These are phyloP conservation scores for Eupithecia centaureata DNA, from an alignment of 2,888 invertebrate genomes.

Conservation along the genomic window DNA sequence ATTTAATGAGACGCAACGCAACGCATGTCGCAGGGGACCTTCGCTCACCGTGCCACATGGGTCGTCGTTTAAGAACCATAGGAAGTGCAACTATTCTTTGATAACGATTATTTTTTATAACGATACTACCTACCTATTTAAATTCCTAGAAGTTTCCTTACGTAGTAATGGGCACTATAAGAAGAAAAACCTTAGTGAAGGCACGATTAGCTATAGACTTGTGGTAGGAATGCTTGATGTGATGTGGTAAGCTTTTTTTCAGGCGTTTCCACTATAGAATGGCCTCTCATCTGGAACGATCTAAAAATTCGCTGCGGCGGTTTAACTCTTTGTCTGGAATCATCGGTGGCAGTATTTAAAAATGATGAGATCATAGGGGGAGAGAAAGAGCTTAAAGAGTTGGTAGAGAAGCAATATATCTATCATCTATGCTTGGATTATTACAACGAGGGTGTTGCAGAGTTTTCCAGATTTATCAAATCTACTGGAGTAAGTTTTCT, in stretches of 20 bases:
- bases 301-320: constrained; percentile 73
- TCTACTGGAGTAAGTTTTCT: constrained; percentile 67
- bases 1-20: too few species aligned
- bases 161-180: too few species aligned
- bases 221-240: too few species aligned
- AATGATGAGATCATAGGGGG: constrained; percentile 82
- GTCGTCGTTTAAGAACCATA: too few species aligned
- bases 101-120: too few species aligned
- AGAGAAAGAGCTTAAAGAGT: constrained; percentile 72
- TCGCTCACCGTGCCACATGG: too few species aligned
- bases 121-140: too few species aligned
- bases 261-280: constrained; percentile 72
- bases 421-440: constrained; percentile 76
- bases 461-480: constrained; percentile 71
- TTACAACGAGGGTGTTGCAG: constrained; percentile 66
- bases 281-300: constrained; percentile 66
- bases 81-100: too few species aligned
- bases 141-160: too few species aligned
- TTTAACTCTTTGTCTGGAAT: constrained; percentile 70
- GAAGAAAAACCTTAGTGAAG: too few species aligned
- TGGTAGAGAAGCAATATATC: constrained; percentile 72
- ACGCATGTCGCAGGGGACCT: too few species aligned
- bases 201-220: too few species aligned
- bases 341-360: constrained; percentile 76
- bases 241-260: constrained; percentile 9